Conservation (phyloP, 2,797 vertebrate species). For the Thaleichthys pacificus region DNA sequence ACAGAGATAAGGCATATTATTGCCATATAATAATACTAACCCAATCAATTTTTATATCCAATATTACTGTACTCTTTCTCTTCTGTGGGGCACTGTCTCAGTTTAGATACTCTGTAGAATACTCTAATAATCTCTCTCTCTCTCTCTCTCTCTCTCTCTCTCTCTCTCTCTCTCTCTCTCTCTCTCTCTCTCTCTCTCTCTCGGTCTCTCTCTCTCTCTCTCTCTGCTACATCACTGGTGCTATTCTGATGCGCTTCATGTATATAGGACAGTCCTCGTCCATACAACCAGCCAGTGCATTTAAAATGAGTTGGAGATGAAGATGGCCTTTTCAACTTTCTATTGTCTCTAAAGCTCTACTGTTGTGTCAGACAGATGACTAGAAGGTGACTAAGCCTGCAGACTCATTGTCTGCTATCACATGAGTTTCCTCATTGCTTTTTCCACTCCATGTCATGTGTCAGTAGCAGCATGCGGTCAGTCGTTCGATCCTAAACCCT, state of each 20-base stretch:
- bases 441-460: constrained; percentile 5
- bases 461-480: constrained; percentile 17
- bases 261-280: background rate
- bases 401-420: background rate
- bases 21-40: background rate
- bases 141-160: background rate
- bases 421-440: background rate
- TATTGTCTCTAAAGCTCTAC: too few species aligned
- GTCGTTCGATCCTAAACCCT: constrained; percentile 15
- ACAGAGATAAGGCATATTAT: background rate
- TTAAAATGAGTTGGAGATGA: background rate
- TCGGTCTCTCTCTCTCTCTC: background rate
- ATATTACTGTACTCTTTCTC: background rate
- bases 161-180: constrained; percentile 1
- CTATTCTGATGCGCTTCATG: background rate
- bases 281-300: background rate
- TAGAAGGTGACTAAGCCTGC: background rate
- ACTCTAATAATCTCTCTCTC: background rate
- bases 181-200: background rate
- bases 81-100: background rate
- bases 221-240: background rate
- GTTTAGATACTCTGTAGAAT: background rate
- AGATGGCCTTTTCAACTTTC: too few species aligned
- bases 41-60: background rate
- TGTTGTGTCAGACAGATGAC: background rate